Conservation (phyloP, 2,113 vertebrate species). For the Brachyistius frenatus region DNA sequence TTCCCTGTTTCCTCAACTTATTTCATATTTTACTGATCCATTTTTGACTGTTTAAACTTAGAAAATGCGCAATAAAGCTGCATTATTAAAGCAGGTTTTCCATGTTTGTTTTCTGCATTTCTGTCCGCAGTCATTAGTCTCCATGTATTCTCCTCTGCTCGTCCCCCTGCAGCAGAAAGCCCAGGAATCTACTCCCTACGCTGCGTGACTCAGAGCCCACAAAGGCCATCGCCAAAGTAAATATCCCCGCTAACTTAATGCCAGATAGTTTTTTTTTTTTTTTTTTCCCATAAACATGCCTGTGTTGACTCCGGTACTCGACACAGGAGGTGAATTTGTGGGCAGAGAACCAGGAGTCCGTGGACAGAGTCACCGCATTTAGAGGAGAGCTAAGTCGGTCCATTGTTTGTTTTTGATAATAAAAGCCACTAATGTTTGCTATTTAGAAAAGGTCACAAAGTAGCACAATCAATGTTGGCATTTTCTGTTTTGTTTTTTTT, state of each 20-base stretch:
- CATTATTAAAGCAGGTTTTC: slow-evolving; percentile 38
- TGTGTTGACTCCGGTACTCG: slow-evolving; percentile 18
- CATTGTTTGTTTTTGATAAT: slow-evolving; percentile 22
- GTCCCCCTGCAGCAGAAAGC: slow-evolving; percentile 8
- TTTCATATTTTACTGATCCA: slow-evolving; percentile 36
- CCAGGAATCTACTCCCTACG: slow-evolving; percentile 24
- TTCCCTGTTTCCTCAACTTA: not conserved
- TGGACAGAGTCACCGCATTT: slow-evolving; percentile 32
- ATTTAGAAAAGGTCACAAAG: slow-evolving; percentile 44
- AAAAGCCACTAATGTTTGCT: slow-evolving; percentile 30
- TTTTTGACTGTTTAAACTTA: not conserved
- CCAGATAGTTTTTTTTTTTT: not conserved
- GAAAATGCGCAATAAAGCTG: not conserved
- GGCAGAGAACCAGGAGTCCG: not conserved
- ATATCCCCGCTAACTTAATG: slow-evolving; percentile 27
- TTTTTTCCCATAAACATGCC: not conserved
- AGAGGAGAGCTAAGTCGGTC: slow-evolving; percentile 12
- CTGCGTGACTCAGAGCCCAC: slow-evolving; percentile 51
- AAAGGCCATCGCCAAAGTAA: slow-evolving; percentile 49
- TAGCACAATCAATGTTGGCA: slow-evolving; percentile 31
- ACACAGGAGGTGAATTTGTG: slow-evolving; percentile 18
- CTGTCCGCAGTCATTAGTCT: slow-evolving; percentile 59
- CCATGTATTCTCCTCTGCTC: slow-evolving; percentile 46
- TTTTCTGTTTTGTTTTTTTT: slow-evolving; percentile 6
- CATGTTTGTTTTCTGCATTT: slow-evolving; percentile 47